Conservation (phyloP, 2,797 vertebrate genomes). For the Micromesistius poutassou region DNA sequence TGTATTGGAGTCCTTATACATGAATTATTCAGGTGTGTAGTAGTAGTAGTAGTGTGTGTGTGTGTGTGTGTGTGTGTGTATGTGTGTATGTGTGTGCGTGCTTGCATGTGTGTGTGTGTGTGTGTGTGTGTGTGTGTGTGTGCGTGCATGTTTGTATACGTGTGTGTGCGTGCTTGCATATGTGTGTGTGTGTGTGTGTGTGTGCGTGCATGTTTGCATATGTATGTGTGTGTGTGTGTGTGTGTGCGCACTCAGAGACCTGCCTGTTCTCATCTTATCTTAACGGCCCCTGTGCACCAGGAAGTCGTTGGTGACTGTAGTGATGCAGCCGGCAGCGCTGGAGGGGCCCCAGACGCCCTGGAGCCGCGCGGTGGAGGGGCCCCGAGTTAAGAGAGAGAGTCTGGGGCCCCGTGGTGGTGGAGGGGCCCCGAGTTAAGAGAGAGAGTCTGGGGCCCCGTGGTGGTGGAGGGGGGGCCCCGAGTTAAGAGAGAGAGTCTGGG, state of each 20-base stretch:
- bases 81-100: too few relatives aligned
- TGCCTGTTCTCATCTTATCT: slow-evolving; percentile 63
- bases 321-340: slow-evolving; percentile 65
- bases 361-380: slow-evolving; percentile 57
- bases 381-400: slow-evolving; percentile 68
- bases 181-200: background rate
- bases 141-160: background rate
- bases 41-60: background rate
- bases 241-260: slow-evolving; percentile 38
- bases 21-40: background rate
- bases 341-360: slow-evolving; percentile 66
- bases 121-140: too few relatives aligned
- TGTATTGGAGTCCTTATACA: background rate
- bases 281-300: slow-evolving; percentile 62
- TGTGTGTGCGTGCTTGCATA: background rate
- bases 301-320: slow-evolving; percentile 63
- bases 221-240: slow-evolving; percentile 7
- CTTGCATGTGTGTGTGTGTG: too few relatives aligned
- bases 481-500: too few relatives aligned
- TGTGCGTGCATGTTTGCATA: slow-evolving; percentile 12
- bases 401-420: too few relatives aligned
- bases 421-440: too few relatives aligned
- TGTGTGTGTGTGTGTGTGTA: too few relatives aligned
- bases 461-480: too few relatives aligned
- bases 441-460: too few relatives aligned